Base-by-base conservation (phyloP, 1,140 invertebrate species). In the Choristoneura fumiferana region DNA sequence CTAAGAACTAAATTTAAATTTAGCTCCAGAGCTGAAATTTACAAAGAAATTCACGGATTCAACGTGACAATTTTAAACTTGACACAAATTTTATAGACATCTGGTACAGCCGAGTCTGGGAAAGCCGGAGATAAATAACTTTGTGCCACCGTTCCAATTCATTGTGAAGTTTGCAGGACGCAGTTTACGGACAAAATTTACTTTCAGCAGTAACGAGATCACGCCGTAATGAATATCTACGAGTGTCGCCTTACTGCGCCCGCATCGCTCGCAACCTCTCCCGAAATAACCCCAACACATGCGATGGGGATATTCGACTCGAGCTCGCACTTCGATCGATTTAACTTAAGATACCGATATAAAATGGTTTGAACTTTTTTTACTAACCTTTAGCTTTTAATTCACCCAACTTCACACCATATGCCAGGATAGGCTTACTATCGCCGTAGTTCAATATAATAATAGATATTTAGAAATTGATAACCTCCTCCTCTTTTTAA, bases 181-280 rank as follows among this genome's bases (percentile, higher is more conserved):
- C 49, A 56, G 62, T 64, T 64, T 60, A 65, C 38, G 57, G 55
- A 57, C 57, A 38, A 67, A 66, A 54, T 70, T 62, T 59, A 70
- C 63, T 61, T 58, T 49, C 43, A 45, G 59, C 45, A 38, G 63
- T 61, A 65, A 66, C 67, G 35, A 65, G 60, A 67, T 67, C 54
- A 57, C 54, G 37, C 35, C 22, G 36, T 67, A 71, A 71, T 71
- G 69, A 65, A 71, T 71, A 71, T 71, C 65, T 67, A 71, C 63
- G 65, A 64, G 60, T 67, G 18, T 67, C 61, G 59, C 61, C 62
- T 63, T 67, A 53, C 56, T 57, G 33, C 38, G 49, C 53, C 60
- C n/a, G n/a, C n/a, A n/a, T 60, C 54, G 29, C 45, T 63, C 65
- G 18, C 43, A n/a, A 9, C 43, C 18, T 43, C 40, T 43, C 13